Percentiles rank a stretch among this genome's conserved stretches.
phyloP scores from a whole-genome alignment of 2,113 vertebrate genomes.

The Corythaixoides concolor region DNA sequence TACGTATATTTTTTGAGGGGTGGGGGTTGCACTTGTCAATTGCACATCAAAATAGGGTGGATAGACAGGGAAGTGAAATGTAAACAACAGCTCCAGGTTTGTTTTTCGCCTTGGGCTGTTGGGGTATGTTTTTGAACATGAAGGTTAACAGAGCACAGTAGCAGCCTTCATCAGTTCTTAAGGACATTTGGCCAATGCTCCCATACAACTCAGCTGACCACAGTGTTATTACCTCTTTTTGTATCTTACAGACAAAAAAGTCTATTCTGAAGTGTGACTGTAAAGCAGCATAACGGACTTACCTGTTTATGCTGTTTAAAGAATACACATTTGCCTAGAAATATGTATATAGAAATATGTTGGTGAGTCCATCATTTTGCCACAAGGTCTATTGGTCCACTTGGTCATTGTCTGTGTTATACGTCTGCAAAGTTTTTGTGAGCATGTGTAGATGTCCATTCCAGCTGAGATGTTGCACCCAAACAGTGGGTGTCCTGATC shows the following conservation, averaged over 20 bases:
- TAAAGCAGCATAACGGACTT: neutral
- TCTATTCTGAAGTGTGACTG: neutral
- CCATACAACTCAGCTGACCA: neutral
- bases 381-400: neutral
- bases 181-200: neutral
- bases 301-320: neutral
- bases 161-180: neutral
- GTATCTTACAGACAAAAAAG: neutral
- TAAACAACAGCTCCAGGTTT: conserved; percentile 67
- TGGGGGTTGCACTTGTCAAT: conserved; percentile 53
- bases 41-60: conserved; percentile 31
- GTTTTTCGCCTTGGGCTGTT: conserved; percentile 41
- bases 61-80: conserved; percentile 27
- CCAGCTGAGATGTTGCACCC: neutral
- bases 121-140: conserved; percentile 18
- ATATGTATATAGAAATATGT: neutral
- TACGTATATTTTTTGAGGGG: neutral
- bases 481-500: neutral
- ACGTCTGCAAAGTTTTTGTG: neutral
- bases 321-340: neutral
- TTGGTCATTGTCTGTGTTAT: neutral
- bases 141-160: conserved; percentile 26
- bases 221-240: neutral
- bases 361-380: neutral
- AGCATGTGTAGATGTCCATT: neutral